Base-by-base conservation (phyloP, 2,113 vertebrate genomes). In the Marmota flaviventris region DNA sequence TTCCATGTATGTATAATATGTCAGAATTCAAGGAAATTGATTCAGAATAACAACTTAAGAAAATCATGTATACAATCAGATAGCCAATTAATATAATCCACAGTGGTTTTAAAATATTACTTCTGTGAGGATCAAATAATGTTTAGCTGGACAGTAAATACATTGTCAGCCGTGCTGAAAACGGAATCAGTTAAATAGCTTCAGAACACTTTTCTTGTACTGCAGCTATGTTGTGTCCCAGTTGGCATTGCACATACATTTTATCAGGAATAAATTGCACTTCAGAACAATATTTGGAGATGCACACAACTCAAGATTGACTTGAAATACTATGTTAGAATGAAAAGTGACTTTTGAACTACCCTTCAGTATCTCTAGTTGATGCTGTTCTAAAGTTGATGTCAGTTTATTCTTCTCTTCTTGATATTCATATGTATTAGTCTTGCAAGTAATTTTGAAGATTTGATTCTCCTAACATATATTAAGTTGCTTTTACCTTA, bases 371-470 rank as follows among this genome's bases (percentile, higher is more conserved):
- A 61, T 89, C 70, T 83, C 51, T 42, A 27, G 27, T 92, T 56
- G 87, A 16, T 61, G 53, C 18, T 77, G 2, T 79, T 93, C 51
- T 92, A 34, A 72, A 83, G 22, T 86, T 78, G 51, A 34, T 63
- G 6, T 70, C 8, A 85, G n/a, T 85, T 90, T 58, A 69, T 91
- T 84, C 27, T 91, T 81, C 77, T 69, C 24, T 89, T 93, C 61
- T 94, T 94, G 63, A 37, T 85, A 61, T 61, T 12, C 39, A 3
- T 90, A 9, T 85, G 4, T 87, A 22, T 90, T 90, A 65, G 53
- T 11, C 67, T 95, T 92, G 29, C 37, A 87, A 96, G 42, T 83
- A 53, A 70, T 96, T 87, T 27, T 84, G 45, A 96, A 67, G 17
- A 13, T 91, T 82, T 53, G 5, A 20, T 70, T 24, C 13, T 96